Evolutionary conservation across 2,797 vertebrate genomes (phyloP), one percentile per base, ranked within the genome.

Genomic region (Pseudochaenichthys georgianus): DNA sequence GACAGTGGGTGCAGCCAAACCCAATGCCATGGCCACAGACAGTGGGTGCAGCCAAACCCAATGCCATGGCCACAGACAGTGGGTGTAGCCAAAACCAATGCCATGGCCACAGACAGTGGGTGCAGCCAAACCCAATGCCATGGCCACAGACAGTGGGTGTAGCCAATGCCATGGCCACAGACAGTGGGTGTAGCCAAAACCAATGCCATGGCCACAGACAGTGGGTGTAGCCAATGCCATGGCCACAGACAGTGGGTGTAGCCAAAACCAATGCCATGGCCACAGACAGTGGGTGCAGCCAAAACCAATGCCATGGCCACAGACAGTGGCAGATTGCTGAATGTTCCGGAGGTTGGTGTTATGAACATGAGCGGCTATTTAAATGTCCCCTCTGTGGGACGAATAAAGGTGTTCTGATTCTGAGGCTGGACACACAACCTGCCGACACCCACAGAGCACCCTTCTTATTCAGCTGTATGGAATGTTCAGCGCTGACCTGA

Each of bases 401-500:
- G 28, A 28, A 28, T 28, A 28, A 28, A 28, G 28, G 28, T 28
- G 5, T 28, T 28, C 28, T 28, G 28, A 28, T 28, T 28, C 28
- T 41, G 66, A 75, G 43, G 59, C 48, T 52, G 75, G 67, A 75
- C 85, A 70, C 73, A 48, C 67, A 84, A 69, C 78, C 61, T 81
- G 72, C 34, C 53, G 70, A 54, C 58, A 55, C 65, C 54, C 51
- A 72, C 52, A 58, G 17, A 64, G 53, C 72, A 73, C 57, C 67
- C 73, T 57, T 91, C 83, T 90, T 89, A 85, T 89, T 88, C 79
- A 80, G 54, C 58, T 79, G 66, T 67, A 59, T 77, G 68, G 77
- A 88, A 84, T 70, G 64, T 89, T 92, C 77, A 6, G 28, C 91
- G 89, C 90, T 95, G 94, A 93, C 85, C 79, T 84, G 71, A 87